Percentiles rank a stretch among this genome's conserved stretches.
These are phyloP conservation scores for Tinamus major DNA, from an alignment of 2,797 vertebrate species.

Conservation along the genomic window DNA sequence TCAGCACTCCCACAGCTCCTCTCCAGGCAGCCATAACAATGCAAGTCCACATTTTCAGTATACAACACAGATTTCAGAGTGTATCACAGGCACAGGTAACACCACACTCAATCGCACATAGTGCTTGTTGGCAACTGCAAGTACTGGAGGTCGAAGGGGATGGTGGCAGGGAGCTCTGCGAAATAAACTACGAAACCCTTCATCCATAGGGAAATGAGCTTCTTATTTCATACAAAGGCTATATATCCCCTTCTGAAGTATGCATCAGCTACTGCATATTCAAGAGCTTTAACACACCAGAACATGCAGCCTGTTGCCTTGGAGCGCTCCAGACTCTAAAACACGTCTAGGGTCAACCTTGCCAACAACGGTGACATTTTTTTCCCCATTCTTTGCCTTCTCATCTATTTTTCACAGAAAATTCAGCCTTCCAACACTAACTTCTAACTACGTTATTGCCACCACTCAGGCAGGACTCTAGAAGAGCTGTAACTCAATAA, in stretches of 20 bases:
- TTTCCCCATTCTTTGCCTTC: neutral
- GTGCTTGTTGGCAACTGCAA: neutral
- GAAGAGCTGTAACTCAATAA: neutral
- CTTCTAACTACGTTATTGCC: neutral
- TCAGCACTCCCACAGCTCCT: neutral
- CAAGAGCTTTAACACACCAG: neutral
- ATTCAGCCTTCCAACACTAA: neutral
- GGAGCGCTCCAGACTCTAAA: neutral
- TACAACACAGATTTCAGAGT: neutral
- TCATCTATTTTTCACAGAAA: neutral
- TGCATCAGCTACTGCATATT: neutral
- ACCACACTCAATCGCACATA: neutral
- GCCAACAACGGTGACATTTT: neutral
- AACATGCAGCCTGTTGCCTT: neutral
- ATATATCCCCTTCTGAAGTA: neutral
- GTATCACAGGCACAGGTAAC: neutral
- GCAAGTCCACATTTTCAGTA: neutral
- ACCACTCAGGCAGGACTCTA: neutral
- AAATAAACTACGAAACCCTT: neutral
- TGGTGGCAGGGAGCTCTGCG: neutral
- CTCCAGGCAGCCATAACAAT: neutral
- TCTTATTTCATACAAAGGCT: neutral
- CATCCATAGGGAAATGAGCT: neutral
- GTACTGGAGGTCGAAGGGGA: slow-evolving; percentile 2
- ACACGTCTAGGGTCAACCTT: neutral